These are phyloP conservation scores for Alexandromys fortis DNA, from an alignment of 2,113 vertebrate genomes.

Conservation along the genomic window DNA sequence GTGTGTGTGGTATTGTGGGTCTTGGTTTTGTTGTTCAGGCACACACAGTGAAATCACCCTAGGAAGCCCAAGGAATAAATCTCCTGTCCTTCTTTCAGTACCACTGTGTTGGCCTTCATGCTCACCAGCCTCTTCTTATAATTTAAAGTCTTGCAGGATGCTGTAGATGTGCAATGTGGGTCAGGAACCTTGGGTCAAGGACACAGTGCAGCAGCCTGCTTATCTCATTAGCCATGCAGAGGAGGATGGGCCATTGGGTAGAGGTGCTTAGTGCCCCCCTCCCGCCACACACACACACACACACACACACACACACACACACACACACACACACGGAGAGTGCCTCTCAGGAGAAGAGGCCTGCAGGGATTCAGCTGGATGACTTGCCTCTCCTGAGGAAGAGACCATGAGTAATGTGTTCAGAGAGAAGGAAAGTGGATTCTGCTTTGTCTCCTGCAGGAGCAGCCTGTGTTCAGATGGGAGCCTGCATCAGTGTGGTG, in stretches of 20 bases:
- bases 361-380: slow-evolving; percentile 9
- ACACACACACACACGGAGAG: not conserved
- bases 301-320: no score
- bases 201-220: slow-evolving; percentile 64
- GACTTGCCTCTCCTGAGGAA: not conserved
- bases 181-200: slow-evolving; percentile 76
- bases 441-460: not conserved
- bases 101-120: not conserved
- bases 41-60: not conserved
- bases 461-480: not conserved
- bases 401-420: not conserved
- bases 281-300: no score
- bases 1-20: not conserved
- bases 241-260: not conserved
- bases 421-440: not conserved
- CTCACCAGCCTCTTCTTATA: not conserved
- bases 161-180: slow-evolving; percentile 9
- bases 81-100: no score
- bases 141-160: slow-evolving; percentile 67
- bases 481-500: not conserved
- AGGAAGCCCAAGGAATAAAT: not conserved
- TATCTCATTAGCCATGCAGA: slow-evolving; percentile 65
- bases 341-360: slow-evolving; percentile 43
- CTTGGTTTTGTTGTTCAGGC: not conserved
- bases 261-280: not conserved